Evolutionary conservation across 2,797 vertebrate genomes (phyloP), one percentile per base, ranked within the genome.

Genomic region (Brachyalestes nurse): DNA sequence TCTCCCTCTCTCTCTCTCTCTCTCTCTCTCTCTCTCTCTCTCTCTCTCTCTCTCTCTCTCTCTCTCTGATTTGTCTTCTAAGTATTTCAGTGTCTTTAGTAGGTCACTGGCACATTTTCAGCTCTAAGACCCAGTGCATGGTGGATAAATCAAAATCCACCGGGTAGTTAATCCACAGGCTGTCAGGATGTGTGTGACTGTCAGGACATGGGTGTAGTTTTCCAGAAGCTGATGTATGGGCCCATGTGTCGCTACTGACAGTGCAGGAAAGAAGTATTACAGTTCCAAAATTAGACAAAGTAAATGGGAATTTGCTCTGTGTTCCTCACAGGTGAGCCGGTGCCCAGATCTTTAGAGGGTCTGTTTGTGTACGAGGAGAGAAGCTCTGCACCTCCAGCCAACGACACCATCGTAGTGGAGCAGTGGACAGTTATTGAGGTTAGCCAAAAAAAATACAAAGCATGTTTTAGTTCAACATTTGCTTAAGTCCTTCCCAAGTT

Each of bases 341-440:
- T 95, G 70, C 96, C 96, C 51, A 94, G 96, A 79, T 96, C 97
- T 60, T 93, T 99, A 90, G 97, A 99, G 86, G 98, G 98, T 5
- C 88, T 99, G 86, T 98, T 99, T 87, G 95, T 99, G 82, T 99
- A 97, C 0, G 98, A 99, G 89, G 97, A 99, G 90, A 88, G 88
- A 17, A 93, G 89, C 88, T 91, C 90, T 0, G 87, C 90, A 4
- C 87, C 94, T 82, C 95, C 96, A 4, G 95, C 95, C 92, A 98
- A 99, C 69, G 97, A 99, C 91, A 96, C 97, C 79, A 98, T 99
- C 58, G 96, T 99, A 14, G 98, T 99, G 1, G 97, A 99, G 91
- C 98, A 99, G 90, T 99, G 97, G 97, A 99, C 97, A 0, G 94
- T 98, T 84, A 96, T 99, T 78, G 97, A 99, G 96, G 98, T 97